Evolutionary conservation across 2,797 vertebrate genomes (phyloP).

Genomic region (Enteromius mattozi): DNA sequence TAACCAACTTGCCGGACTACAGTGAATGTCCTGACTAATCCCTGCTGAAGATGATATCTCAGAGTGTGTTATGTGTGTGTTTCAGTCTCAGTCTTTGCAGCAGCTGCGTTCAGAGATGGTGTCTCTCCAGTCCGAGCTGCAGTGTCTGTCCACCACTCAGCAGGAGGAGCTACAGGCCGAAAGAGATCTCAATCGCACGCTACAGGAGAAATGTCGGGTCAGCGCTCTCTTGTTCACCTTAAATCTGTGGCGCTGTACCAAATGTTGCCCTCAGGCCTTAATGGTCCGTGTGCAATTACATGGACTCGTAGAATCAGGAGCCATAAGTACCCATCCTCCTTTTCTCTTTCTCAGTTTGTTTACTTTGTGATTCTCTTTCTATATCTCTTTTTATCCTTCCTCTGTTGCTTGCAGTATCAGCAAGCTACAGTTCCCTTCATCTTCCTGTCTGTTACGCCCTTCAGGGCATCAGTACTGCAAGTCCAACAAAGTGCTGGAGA

Average conservation of each 20-base stretch:
- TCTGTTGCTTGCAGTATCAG: background rate
- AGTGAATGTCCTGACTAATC: background rate
- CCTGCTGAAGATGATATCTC: background rate
- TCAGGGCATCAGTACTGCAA: slow-evolving; percentile 31
- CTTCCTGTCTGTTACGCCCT: slow-evolving; percentile 18
- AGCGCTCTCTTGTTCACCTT: background rate
- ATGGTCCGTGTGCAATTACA: background rate
- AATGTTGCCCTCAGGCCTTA: background rate
- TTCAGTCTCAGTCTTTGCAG: slow-evolving; percentile 71
- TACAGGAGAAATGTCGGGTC: slow-evolving; percentile 72
- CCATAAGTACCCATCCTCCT: background rate
- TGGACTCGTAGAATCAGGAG: background rate
- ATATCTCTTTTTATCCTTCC: background rate
- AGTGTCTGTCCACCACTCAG: slow-evolving; percentile 68
- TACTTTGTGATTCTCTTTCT: background rate
- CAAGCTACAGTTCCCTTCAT: slow-evolving; percentile 28
- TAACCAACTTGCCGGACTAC: background rate
- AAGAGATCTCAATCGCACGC: slow-evolving; percentile 57
- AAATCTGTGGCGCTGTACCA: background rate
- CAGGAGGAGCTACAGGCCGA: slow-evolving; percentile 62
- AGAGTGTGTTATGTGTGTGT: slow-evolving; percentile 16
- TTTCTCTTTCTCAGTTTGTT: background rate
- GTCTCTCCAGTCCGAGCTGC: slow-evolving; percentile 70
- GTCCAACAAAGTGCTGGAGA: slow-evolving; percentile 40
- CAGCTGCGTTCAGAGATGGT: slow-evolving; percentile 68